A percentile compares a stretch with the other conserved stretches of the same genome.
Evolutionary conservation across 2,113 vertebrate genomes (phyloP).

Genomic region (Balaenoptera acutorostrata): DNA sequence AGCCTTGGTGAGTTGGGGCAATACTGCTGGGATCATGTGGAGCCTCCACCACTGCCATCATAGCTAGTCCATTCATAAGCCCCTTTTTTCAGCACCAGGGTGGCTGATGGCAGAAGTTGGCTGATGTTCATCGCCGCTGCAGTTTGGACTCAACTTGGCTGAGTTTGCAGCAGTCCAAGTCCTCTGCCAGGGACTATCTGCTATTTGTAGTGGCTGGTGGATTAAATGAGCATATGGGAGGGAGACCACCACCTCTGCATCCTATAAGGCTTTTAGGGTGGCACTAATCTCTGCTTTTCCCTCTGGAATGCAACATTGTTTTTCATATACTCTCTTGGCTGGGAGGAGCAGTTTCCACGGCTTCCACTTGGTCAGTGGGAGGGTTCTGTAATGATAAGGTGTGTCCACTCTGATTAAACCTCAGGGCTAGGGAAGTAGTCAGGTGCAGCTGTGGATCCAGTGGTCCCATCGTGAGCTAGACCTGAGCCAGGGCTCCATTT

Average conservation of each 20-base stretch:
- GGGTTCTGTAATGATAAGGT: not conserved
- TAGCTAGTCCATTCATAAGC: not conserved
- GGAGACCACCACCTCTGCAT: not conserved
- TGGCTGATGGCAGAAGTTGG: not conserved
- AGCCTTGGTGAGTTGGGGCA: not conserved
- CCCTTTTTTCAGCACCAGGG: not conserved
- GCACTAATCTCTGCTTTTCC: not conserved
- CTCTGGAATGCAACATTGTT: not conserved
- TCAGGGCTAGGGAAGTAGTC: not conserved
- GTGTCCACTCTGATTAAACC: not conserved
- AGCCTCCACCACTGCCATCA: rapidly evolving
- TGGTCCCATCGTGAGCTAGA: not conserved
- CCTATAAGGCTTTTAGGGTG: not conserved
- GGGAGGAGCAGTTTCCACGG: not conserved
- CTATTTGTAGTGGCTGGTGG: not conserved
- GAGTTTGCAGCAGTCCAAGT: not conserved
- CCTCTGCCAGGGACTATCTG: not conserved
- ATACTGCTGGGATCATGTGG: not conserved
- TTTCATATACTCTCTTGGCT: not conserved
- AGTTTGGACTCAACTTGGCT: not conserved
- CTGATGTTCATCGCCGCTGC: not conserved
- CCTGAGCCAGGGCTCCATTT: not conserved
- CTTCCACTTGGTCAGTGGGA: not conserved
- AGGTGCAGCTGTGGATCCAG: not conserved
- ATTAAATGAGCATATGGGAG: not conserved